These are phyloP conservation scores for Galleria mellonella DNA, from an alignment of 1,140 invertebrate species.

Conservation along the genomic window DNA sequence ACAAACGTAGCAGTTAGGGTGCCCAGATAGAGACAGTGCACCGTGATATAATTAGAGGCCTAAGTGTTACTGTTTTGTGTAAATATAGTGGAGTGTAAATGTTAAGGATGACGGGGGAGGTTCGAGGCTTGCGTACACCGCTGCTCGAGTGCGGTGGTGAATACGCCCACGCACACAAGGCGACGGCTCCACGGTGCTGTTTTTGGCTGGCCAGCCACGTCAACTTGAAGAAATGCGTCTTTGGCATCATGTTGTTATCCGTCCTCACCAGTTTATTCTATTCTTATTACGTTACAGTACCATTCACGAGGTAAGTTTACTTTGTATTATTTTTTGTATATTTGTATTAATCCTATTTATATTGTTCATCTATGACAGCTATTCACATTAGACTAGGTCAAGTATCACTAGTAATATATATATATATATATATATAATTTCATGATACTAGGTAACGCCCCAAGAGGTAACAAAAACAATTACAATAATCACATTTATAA, in stretches of 20 bases:
- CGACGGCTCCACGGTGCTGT: constrained; percentile 70
- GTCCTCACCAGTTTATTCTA: constrained; percentile 84
- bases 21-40: constrained; percentile 61
- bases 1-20: constrained; percentile 60
- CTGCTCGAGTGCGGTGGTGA: constrained; percentile 48
- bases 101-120: constrained; percentile 51
- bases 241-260: constrained; percentile 79
- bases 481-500: too few relatives aligned
- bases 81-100: constrained; percentile 66
- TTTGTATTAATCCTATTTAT: too few relatives aligned
- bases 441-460: too few relatives aligned
- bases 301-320: constrained; percentile 79
- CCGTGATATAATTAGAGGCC: constrained; percentile 53
- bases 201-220: constrained; percentile 77
- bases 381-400: too few relatives aligned
- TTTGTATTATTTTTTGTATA: too few relatives aligned
- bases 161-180: constrained; percentile 45
- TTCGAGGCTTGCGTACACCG: constrained; percentile 36
- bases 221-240: constrained; percentile 83
- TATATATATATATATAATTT: too few relatives aligned
- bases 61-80: constrained; percentile 68
- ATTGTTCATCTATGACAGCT: too few relatives aligned
- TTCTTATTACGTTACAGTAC: constrained; percentile 82
- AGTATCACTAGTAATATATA: too few relatives aligned
- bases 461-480: too few relatives aligned